Conservation (phyloP, 64 coral and sea anemone genomes). For the Montipora sp. region DNA sequence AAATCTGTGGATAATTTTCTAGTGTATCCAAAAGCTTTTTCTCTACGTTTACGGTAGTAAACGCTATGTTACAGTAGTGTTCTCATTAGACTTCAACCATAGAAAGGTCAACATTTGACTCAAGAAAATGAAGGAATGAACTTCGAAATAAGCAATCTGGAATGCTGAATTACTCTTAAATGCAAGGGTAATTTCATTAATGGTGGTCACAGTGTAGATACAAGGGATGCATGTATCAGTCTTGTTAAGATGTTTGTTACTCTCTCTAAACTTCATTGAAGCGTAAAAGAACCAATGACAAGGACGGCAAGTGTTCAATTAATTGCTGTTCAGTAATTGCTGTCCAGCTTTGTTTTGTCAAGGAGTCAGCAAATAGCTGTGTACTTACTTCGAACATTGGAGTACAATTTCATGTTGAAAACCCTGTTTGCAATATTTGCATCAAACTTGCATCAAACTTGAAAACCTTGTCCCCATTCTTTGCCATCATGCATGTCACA, state of each 20-base stretch:
- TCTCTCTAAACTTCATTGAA: neutral
- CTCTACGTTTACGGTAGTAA: too few species aligned
- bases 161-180: neutral
- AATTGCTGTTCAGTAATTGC: neutral
- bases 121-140: too few species aligned
- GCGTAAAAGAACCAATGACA: neutral
- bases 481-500: neutral
- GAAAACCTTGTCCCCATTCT: neutral
- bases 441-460: constrained; percentile 11
- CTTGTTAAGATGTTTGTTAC: constrained; percentile 9
- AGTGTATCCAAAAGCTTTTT: too few species aligned
- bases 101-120: too few species aligned
- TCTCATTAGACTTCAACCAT: too few species aligned
- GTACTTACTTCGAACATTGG: neutral
- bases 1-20: too few species aligned
- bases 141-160: too few species aligned
- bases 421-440: constrained; percentile 77
- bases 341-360: constrained; percentile 4
- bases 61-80: too few species aligned
- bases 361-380: neutral
- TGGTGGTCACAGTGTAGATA: constrained; percentile 33
- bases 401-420: constrained; percentile 59
- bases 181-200: neutral
- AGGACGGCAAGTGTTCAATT: neutral
- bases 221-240: constrained; percentile 26